Conservation (phyloP, 2,888 invertebrate species). For the Euzophera pinguis region DNA sequence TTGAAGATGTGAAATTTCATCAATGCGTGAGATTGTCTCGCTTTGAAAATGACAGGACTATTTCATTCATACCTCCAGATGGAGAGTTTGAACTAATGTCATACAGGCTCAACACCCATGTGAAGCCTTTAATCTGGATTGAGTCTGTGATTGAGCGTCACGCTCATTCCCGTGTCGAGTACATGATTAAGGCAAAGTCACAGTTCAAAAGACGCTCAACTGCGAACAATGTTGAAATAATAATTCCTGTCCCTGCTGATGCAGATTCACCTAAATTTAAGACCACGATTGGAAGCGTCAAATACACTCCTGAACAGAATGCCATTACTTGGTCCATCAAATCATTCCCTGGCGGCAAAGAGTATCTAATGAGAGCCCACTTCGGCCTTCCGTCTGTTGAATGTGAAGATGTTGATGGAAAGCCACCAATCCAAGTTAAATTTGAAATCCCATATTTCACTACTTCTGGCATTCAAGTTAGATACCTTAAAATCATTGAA, state of each 20-base stretch:
- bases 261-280: conserved; percentile 99
- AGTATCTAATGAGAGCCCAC: conserved; percentile 98
- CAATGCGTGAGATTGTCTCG: conserved; percentile 98
- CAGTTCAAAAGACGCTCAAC: conserved; percentile 98
- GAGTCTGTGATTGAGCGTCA: conserved; percentile 99
- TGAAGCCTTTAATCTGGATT: conserved; percentile 99
- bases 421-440: conserved; percentile 98
- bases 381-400: conserved; percentile 98
- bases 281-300: conserved; percentile 97
- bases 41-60: conserved; percentile 98
- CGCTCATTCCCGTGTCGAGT: conserved; percentile 97
- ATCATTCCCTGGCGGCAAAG: conserved; percentile 98
- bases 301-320: conserved; percentile 98
- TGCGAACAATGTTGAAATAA: conserved; percentile 99
- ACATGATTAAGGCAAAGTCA: conserved; percentile 99
- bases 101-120: conserved; percentile 97
- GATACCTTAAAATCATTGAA: conserved; percentile 98
- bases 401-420: conserved; percentile 96
- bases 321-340: conserved; percentile 99
- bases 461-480: conserved; percentile 98
- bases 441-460: conserved; percentile 99
- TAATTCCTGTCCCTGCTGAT: conserved; percentile 97
- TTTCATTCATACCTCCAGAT: conserved; percentile 99
- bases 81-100: conserved; percentile 99
- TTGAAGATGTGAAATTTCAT: conserved; percentile 99